Conservation (phyloP, 2,113 vertebrate genomes). For the Scortum barcoo region DNA sequence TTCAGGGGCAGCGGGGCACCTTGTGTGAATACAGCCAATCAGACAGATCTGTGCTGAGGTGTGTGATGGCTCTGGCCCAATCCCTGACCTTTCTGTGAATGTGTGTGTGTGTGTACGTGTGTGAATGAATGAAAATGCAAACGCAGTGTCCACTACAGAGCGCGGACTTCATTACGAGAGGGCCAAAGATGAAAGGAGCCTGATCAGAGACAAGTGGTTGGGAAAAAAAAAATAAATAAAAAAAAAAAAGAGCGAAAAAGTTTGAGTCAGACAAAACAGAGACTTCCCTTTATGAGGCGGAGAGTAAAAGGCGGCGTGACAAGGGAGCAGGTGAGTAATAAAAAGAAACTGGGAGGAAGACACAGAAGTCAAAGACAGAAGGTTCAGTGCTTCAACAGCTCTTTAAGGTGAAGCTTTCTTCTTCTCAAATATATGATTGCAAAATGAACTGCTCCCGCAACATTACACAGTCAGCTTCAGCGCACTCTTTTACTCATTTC, state of each 20-base stretch:
- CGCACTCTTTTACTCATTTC: background rate
- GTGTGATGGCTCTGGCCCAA: constrained; percentile 28
- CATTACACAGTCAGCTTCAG: background rate
- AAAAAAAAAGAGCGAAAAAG: constrained; percentile 27
- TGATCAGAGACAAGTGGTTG: constrained; percentile 44
- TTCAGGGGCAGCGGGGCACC: constrained; percentile 34
- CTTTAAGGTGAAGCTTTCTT: constrained; percentile 21
- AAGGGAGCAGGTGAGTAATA: constrained; percentile 38
- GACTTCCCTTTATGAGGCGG: constrained; percentile 23
- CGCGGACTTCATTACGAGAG: constrained; percentile 18
- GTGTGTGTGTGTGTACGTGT: background rate
- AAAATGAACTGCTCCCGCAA: constrained; percentile 5
- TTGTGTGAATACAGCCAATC: constrained; percentile 58
- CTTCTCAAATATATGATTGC: background rate
- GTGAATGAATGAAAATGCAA: constrained; percentile 15
- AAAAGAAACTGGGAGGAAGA: constrained; percentile 15
- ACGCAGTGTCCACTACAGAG: background rate
- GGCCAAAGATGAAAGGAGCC: constrained; percentile 50
- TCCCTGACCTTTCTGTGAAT: constrained; percentile 52
- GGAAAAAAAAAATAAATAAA: no score
- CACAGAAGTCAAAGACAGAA: constrained; percentile 24
- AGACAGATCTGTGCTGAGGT: constrained; percentile 47
- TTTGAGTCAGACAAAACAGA: constrained; percentile 40
- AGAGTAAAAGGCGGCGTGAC: constrained; percentile 35
- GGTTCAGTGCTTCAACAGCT: constrained; percentile 4